Conservation (phyloP, 2,797 vertebrate genomes). For the Gymnothorax reevesii region DNA sequence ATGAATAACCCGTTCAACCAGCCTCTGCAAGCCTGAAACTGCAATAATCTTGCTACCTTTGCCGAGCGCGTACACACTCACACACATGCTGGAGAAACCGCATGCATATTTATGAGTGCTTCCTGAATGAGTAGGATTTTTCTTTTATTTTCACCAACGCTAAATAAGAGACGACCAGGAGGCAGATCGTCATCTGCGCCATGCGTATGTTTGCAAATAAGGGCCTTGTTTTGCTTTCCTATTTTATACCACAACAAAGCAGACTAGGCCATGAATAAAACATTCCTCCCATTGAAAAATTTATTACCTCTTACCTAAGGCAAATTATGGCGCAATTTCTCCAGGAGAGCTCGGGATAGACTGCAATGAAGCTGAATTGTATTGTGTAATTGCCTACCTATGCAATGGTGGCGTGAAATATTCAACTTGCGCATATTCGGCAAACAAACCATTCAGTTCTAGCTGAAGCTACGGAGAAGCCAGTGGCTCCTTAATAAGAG, state of each 20-base stretch:
- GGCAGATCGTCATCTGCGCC: constrained; percentile 28
- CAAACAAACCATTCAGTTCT: constrained; percentile 56
- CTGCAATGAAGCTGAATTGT: constrained; percentile 40
- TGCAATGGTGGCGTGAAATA: constrained; percentile 64
- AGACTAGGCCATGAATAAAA: constrained; percentile 75
- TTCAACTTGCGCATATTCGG: constrained; percentile 55
- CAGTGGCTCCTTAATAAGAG: constrained; percentile 40
- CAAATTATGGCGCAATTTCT: constrained; percentile 69
- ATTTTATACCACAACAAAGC: constrained; percentile 56
- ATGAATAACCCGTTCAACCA: constrained; percentile 32
- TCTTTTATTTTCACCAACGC: neutral
- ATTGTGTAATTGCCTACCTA: constrained; percentile 37
- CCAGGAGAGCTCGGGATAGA: constrained; percentile 37
- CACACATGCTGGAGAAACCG: constrained; percentile 28
- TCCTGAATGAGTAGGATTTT: constrained; percentile 38
- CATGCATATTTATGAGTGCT: constrained; percentile 41
- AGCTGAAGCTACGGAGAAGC: constrained; percentile 37
- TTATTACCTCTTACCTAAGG: constrained; percentile 69
- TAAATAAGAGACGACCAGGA: neutral
- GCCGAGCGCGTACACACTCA: constrained; percentile 13
- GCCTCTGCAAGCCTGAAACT: constrained; percentile 23
- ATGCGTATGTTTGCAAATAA: constrained; percentile 43
- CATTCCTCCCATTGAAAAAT: constrained; percentile 77
- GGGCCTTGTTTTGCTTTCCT: constrained; percentile 45
- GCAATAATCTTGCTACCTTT: constrained; percentile 20